These are phyloP conservation scores for Psophia crepitans DNA, from an alignment of 2,113 vertebrate genomes.

Conservation along the genomic window DNA sequence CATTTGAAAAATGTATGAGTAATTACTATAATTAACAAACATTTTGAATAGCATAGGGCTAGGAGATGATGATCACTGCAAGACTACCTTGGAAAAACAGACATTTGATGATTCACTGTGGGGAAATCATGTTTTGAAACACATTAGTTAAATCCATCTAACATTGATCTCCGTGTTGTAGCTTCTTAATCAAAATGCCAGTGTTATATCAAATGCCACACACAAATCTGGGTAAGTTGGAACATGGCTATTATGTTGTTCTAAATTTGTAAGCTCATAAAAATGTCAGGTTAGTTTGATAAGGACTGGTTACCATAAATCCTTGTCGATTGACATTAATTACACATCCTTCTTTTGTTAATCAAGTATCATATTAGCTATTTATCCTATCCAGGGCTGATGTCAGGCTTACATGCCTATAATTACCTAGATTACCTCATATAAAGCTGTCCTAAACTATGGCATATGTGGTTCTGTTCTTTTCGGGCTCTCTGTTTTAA, in stretches of 20 bases:
- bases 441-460: neutral
- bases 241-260: accelerated
- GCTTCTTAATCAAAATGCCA: constrained; percentile 7
- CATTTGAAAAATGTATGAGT: neutral
- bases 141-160: neutral
- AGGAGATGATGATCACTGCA: neutral
- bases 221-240: neutral
- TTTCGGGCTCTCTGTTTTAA: neutral
- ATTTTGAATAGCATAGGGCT: neutral
- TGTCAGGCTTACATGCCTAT: neutral
- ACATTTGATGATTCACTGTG: neutral
- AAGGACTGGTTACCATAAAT: neutral
- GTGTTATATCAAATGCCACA: neutral
- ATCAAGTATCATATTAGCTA: neutral
- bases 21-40: neutral
- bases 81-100: neutral
- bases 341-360: neutral
- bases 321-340: neutral
- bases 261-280: neutral
- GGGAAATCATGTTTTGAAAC: neutral
- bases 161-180: neutral
- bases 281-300: constrained; percentile 1
- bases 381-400: neutral
- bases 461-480: neutral
- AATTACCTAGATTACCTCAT: neutral